A percentile compares a stretch with the other conserved stretches of the same genome.
Evolutionary conservation across 2,797 vertebrate genomes (phyloP).

Genomic region (Myotis daubentonii): DNA sequence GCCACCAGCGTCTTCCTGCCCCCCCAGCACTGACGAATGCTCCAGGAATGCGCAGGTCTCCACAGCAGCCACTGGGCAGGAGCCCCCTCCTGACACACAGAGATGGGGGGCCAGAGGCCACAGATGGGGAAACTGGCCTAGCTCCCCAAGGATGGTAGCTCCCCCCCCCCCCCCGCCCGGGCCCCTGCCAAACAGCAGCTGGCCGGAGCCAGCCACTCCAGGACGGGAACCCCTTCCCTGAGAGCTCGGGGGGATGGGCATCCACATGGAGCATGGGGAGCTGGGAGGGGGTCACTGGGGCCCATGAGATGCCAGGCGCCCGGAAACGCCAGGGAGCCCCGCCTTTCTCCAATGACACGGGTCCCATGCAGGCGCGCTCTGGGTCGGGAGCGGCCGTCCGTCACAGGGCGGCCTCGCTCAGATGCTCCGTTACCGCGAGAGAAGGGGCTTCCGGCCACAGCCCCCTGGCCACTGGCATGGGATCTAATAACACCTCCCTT

Average conservation of each 20-base stretch:
- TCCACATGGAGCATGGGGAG: accelerated
- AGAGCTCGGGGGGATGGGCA: accelerated
- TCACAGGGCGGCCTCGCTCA: not conserved
- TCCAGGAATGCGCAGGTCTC: not conserved
- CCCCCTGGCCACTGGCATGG: not conserved
- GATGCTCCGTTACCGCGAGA: not conserved
- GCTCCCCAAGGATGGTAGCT: not conserved
- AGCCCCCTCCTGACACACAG: not conserved
- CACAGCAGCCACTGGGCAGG: not conserved
- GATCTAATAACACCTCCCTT: not conserved
- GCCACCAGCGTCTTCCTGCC: not conserved
- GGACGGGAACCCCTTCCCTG: accelerated
- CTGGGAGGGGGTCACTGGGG: too few relatives aligned
- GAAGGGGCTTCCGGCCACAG: accelerated
- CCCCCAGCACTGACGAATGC: accelerated
- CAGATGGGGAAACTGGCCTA: not conserved
- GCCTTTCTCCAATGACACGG: accelerated
- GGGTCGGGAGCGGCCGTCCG: accelerated
- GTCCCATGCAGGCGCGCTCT: not conserved
- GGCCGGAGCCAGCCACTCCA: not conserved
- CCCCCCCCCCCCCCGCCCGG: too few relatives aligned
- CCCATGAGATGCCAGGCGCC: too few relatives aligned
- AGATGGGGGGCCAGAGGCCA: not conserved
- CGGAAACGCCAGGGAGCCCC: too few relatives aligned
- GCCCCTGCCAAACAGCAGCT: not conserved